phyloP scores from a whole-genome alignment of 2,888 invertebrate species.

The Drosophila lacicola region DNA sequence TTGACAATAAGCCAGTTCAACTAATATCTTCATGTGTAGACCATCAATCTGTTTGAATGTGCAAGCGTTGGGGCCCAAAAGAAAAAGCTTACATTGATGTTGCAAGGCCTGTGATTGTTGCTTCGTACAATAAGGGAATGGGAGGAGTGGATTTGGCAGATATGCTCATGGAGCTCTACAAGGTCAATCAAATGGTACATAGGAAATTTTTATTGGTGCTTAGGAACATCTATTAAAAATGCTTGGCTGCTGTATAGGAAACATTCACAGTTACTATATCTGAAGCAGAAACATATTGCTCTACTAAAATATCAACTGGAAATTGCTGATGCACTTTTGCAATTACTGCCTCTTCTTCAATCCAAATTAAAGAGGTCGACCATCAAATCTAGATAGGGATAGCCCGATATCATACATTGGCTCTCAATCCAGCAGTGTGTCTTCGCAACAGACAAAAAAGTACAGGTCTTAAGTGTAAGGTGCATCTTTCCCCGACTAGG shows the following conservation, averaged over 20 bases:
- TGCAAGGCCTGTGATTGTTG: conserved; percentile 4
- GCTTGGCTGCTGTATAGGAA: background rate
- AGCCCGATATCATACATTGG: background rate
- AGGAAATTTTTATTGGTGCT: conserved; percentile 1
- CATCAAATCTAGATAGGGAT: conserved; percentile 2
- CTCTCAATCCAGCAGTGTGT: background rate
- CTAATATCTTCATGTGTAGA: background rate
- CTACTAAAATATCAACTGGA: background rate
- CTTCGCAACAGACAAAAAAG: background rate
- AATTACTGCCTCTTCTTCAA: background rate
- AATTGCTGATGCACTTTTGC: conserved; percentile 4
- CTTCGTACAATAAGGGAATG: background rate
- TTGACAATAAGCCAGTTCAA: conserved; percentile 4
- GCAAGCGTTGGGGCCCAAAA: conserved; percentile 2
- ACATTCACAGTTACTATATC: background rate
- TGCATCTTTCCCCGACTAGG: background rate
- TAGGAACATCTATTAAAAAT: background rate
- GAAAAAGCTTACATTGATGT: conserved; percentile 5
- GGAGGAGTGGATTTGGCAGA: conserved; percentile 3
- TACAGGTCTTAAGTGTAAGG: background rate
- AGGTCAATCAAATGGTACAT: background rate
- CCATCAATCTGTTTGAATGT: background rate
- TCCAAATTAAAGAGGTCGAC: conserved; percentile 2
- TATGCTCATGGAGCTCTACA: conserved; percentile 12
- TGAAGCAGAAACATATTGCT: background rate